phyloP scores from a whole-genome alignment of 1,140 invertebrate species.

The Drosophila truncata region DNA sequence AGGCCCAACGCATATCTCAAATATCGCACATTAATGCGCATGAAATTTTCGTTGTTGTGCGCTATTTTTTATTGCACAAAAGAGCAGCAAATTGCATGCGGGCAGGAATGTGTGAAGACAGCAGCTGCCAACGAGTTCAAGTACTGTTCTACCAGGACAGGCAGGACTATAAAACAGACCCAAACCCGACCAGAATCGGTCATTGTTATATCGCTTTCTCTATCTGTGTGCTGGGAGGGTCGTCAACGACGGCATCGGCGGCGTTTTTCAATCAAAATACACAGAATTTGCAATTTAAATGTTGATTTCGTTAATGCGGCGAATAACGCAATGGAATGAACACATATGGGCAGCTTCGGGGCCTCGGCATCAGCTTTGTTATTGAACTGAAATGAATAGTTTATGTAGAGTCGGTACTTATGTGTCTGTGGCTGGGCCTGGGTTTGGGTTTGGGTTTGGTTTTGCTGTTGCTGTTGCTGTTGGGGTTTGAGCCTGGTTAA shows the following conservation, averaged over 20 bases:
- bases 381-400: slow-evolving; percentile 66
- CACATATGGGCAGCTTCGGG: slow-evolving; percentile 59
- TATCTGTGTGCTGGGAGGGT: slow-evolving; percentile 3
- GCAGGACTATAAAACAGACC: slow-evolving; percentile 23
- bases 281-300: slow-evolving; percentile 79
- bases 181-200: slow-evolving; percentile 8
- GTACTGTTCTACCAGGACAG: neutral
- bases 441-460: neutral
- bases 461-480: neutral
- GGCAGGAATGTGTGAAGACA: slow-evolving; percentile 60
- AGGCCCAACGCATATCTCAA: slow-evolving; percentile 39
- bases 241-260: slow-evolving; percentile 46
- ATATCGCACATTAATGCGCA: slow-evolving; percentile 70
- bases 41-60: slow-evolving; percentile 48
- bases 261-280: slow-evolving; percentile 63
- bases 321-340: slow-evolving; percentile 55
- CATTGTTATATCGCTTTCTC: slow-evolving; percentile 17
- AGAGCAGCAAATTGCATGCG: slow-evolving; percentile 56
- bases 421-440: slow-evolving; percentile 14
- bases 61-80: slow-evolving; percentile 54
- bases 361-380: slow-evolving; percentile 45
- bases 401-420: slow-evolving; percentile 42
- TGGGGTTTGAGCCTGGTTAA: slow-evolving; percentile 13
- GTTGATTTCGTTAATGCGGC: slow-evolving; percentile 73
- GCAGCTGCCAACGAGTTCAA: slow-evolving; percentile 54